Evolutionary conservation across 2,113 vertebrate species (phyloP), one percentile per base, ranked within the genome.

Genomic region (Leiothrix lutea): DNA sequence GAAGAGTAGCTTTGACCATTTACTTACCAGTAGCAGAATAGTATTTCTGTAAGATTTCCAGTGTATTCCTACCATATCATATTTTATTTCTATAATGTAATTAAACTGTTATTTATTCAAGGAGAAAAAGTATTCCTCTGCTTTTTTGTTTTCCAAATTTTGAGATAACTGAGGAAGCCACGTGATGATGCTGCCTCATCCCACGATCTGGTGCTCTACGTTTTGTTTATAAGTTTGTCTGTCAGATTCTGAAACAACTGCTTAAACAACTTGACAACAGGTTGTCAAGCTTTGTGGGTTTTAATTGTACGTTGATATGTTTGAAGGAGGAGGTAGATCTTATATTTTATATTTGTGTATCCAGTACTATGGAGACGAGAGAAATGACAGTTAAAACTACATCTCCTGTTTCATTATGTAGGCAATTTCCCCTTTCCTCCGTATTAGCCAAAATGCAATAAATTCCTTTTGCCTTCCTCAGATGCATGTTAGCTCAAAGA

Each of bases 61-160:
- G 95, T 98, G 98, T 98, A 98, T 97, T 98, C 97, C 97, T 91
- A 97, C 94, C 97, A 98, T 90, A 95, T 73, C 97, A 97, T 97
- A 98, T 98, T 98, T 98, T 98, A 98, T 98, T 98, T 98, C 95
- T 94, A 94, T 95, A 95, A 97, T 97, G 97, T 98, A 98, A 98
- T 98, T 98, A 98, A 98, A 98, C 93, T 98, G 97, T 98, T 98
- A 98, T 97, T 98, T 98, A 98, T 98, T 97, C 97, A 97, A 97
- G 97, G 92, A 97, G 79, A 97, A 95, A 80, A 95, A 96, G 97
- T 93, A 96, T 97, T 94, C 87, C 95, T 97, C 75, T 96, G 91
- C 95, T 97, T 87, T 97, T 97, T 96, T 96, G 77, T 92, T 97
- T 97, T 97, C 94, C 72, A 91, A 90, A 95, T 93, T 92, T 94